These are phyloP conservation scores for Phortica variegata DNA, from an alignment of 1,140 invertebrate species.

Conservation along the genomic window DNA sequence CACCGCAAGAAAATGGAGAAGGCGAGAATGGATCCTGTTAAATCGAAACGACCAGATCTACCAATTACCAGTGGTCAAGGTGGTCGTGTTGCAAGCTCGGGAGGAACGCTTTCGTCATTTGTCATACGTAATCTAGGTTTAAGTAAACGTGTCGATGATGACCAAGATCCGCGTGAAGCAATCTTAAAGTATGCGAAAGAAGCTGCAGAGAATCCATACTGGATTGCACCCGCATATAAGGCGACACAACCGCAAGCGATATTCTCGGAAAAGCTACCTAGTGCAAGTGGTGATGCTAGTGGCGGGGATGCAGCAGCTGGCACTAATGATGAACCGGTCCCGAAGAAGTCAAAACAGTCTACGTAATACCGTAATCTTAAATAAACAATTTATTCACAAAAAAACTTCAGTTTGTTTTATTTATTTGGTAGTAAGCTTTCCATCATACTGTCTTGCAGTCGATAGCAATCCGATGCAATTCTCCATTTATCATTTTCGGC, in stretches of 20 bases:
- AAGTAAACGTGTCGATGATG: constrained; percentile 90
- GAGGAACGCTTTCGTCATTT: constrained; percentile 95
- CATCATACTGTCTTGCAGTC: constrained; percentile 79
- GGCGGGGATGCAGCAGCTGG: constrained; percentile 1
- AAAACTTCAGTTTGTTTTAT: too few relatives aligned
- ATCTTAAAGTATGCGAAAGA: constrained; percentile 97
- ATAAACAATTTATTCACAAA: too few relatives aligned
- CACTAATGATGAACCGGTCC: too few relatives aligned
- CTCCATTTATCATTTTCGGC: constrained; percentile 85
- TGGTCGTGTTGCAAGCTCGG: constrained; percentile 91
- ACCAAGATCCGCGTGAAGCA: constrained; percentile 94
- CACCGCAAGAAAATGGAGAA: constrained; percentile 91
- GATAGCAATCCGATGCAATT: constrained; percentile 80
- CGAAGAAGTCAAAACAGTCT: too few relatives aligned
- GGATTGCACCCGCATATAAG: constrained; percentile 89
- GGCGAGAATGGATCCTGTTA: constrained; percentile 86
- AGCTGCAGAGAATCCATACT: constrained; percentile 95
- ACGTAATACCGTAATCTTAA: too few relatives aligned
- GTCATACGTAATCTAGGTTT: constrained; percentile 94
- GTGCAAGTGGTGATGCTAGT: background rate
- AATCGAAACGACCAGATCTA: constrained; percentile 90
- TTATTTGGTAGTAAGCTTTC: too few relatives aligned
- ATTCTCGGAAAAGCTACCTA: constrained; percentile 59
- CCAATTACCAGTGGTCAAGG: constrained; percentile 88
- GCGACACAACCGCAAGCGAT: constrained; percentile 81